Evolutionary conservation across 2,888 invertebrate species (phyloP), one percentile per base, ranked within the genome.

Genomic region (Temnothorax ravouxi): DNA sequence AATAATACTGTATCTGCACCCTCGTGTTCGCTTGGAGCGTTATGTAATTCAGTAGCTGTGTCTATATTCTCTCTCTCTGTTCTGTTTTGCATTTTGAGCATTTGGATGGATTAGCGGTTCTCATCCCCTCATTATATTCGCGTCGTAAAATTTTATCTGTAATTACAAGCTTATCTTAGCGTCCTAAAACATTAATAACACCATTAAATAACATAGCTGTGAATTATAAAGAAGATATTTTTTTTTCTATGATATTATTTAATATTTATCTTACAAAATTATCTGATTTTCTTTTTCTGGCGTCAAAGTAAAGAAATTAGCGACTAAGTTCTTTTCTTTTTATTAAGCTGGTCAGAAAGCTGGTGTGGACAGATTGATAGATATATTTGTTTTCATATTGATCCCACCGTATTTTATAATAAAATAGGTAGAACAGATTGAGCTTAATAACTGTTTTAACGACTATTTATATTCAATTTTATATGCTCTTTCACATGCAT

Each of bases 31-130:
- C 79, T 71, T 47, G 21, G 59, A 50, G 47, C 54, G 21, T n/a
- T 72, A 72, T 72, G 79, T 71, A 72, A 72, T 80, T 71, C 72
- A 72, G 47, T 71, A 80, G 34, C 59, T 47, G 21, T 34, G 56
- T 44, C 34, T 72, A 59, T 59, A 61, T 61, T 38, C n/a, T n/a
- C n/a, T n/a, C n/a, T n/a, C n/a, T n/a, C 38, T 38, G 47, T 71
- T 59, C 79, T 80, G 72, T 80, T 80, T 80, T 80, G 79, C 59
- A 71, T 79, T 72, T 72, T 72, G 71, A 44, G 38, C 59, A 71
- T 61, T 79, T 59, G 72, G 25, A 80, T 9, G 72, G 59, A 72
- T 72, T 80, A 72, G 59, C 8, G 79, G 38, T 50, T 71, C 79
- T 71, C 71, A 59, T 80, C 38, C 18, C 25, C 13, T 15, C 59